Conservation (phyloP, 1,140 invertebrate species). For the Euglossa dilemma region DNA sequence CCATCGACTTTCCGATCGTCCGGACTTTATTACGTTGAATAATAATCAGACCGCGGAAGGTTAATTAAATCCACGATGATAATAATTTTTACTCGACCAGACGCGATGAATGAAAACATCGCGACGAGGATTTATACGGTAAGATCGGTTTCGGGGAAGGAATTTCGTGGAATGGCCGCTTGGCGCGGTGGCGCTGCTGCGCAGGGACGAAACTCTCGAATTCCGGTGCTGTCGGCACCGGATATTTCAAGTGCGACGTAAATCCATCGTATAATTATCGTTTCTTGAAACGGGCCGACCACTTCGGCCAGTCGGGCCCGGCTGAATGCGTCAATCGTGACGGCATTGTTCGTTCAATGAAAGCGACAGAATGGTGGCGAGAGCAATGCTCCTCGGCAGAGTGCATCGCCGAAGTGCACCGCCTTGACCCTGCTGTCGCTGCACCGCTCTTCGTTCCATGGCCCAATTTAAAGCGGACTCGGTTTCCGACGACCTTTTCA, state of each 20-base stretch:
- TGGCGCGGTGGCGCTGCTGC: no score
- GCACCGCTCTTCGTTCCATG: constrained; percentile 27
- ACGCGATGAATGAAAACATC: no score
- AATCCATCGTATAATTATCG: constrained; percentile 51
- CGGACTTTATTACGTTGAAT: no score
- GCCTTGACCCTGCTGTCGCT: constrained; percentile 47
- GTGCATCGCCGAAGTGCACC: constrained; percentile 58
- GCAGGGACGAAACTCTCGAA: neutral
- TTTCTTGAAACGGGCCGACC: constrained; percentile 42
- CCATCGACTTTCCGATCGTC: no score
- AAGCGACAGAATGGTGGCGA: constrained; percentile 48
- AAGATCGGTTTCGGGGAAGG: neutral
- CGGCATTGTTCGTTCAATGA: constrained; percentile 61
- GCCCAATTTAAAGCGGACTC: constrained; percentile 30
- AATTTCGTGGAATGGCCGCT: neutral
- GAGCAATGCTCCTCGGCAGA: constrained; percentile 46
- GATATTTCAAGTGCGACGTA: constrained; percentile 49
- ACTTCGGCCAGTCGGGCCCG: constrained; percentile 48
- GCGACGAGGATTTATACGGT: neutral
- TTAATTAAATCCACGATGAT: no score
- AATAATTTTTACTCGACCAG: no score
- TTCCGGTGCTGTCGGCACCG: constrained; percentile 2
- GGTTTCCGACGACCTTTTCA: neutral
- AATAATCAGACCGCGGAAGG: no score
- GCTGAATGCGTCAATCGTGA: constrained; percentile 63